Base-by-base conservation (phyloP, 2,888 invertebrate genomes). In the Campoplex nolae region DNA sequence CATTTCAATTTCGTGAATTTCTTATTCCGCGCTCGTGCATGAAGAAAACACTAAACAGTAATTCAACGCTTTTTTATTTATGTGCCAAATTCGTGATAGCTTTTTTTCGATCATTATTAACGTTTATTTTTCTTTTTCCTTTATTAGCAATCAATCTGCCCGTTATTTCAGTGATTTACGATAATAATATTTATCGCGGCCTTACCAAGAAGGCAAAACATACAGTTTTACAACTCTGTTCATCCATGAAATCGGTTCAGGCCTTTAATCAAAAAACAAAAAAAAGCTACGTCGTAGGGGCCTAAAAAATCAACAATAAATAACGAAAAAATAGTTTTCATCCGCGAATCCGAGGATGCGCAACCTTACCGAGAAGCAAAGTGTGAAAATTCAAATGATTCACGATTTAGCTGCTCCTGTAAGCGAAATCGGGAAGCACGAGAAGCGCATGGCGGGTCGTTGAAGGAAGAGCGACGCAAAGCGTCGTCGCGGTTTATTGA, bases 101-200 rank as follows among this genome's bases (percentile, higher is more conserved):
- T 38, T 67, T 54, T 23, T 32, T 38, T 23, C 16, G 48, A 23
- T 42, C 54, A 23, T 62, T 32, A 62, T 62, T 62, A 62, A 62
- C 32, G 6, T 7, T 16, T 16, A 62, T 62, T 62, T 32, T 32
- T 16, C 32, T 4, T 7, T 62, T 11, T 13, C 32, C 62, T 62
- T 32, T 62, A 62, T 62, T 16, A 32, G 6, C 58, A 8, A 28
- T 58, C 58, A 28, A 13, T 28, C 58, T 4, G 58, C 23, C 35
- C 56, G 76, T 77, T 77, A 45, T 67, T 38, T 68, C 74, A 2
- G 18, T 85, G 73, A 85, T 85, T 85, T 85, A 85, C 85, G 76
- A 73, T 32, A 32, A 9, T 16, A 62, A 62, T 62, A 32, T 62
- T 62, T 62, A 56, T 67, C 18, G 28, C n/a, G 16, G n/a, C 48